A percentile compares a stretch with the other conserved stretches of the same genome.
Conservation (phyloP, 1,140 invertebrate species). For the Pentalonia nigronervosa region DNA sequence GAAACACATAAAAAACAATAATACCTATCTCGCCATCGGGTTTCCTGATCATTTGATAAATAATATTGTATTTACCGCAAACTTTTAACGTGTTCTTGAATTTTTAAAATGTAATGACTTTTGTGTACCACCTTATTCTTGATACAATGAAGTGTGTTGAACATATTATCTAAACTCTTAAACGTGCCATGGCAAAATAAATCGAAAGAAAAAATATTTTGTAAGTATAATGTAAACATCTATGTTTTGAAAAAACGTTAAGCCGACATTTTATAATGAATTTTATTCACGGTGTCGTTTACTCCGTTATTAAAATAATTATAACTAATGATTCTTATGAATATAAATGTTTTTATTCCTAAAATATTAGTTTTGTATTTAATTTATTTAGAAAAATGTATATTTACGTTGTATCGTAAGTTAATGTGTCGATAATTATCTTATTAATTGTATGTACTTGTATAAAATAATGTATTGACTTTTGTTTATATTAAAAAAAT, state of each 20-base stretch:
- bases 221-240: background rate
- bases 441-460: constrained; percentile 31
- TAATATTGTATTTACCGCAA: background rate
- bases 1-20: background rate
- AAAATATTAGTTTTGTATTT: constrained; percentile 47
- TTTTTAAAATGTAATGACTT: background rate
- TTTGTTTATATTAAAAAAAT: background rate
- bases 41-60: background rate
- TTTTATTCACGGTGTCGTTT: constrained; percentile 11
- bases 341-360: constrained; percentile 38
- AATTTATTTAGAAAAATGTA: constrained; percentile 46
- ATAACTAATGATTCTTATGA: background rate
- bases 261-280: background rate
- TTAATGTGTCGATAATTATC: background rate
- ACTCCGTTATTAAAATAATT: background rate
- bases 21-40: background rate
- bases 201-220: background rate
- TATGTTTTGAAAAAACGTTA: background rate
- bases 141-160: background rate
- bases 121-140: background rate
- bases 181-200: constrained; percentile 46
- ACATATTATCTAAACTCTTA: background rate
- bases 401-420: constrained; percentile 5
- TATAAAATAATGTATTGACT: constrained; percentile 45
- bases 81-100: background rate